These are phyloP conservation scores for Hemibagrus guttatus DNA, from an alignment of 2,797 vertebrate species.

Conservation along the genomic window DNA sequence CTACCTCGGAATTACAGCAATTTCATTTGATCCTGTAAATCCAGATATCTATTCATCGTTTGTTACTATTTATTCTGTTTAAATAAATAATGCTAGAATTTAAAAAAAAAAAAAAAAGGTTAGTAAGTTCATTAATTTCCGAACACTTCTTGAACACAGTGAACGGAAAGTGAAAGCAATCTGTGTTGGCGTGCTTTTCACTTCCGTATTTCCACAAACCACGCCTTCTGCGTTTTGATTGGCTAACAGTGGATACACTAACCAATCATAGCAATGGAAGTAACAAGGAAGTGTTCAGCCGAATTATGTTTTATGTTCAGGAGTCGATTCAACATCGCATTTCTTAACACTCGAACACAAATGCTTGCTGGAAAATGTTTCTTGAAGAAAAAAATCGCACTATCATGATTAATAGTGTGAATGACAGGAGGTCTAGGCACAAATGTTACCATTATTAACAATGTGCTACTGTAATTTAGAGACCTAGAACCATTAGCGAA, in stretches of 20 bases:
- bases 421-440: no score
- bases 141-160: neutral
- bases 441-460: neutral
- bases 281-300: neutral
- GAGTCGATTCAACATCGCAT: neutral
- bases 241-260: neutral
- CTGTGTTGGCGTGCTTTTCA: neutral
- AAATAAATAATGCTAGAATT: neutral
- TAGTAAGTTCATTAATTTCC: neutral
- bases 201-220: constrained; percentile 1
- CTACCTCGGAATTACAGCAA: neutral
- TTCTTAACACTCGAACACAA: neutral
- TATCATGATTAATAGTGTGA: neutral
- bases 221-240: neutral
- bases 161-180: constrained; percentile 33
- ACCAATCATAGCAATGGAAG: neutral
- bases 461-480: neutral
- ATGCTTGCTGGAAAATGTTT: neutral
- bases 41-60: no score
- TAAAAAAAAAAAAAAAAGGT: neutral
- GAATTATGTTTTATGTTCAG: no score
- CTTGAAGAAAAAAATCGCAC: no score
- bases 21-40: neutral
- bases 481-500: neutral
- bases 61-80: neutral